Evolutionary conservation across 2,113 vertebrate species (phyloP), one percentile per base, ranked within the genome.

Genomic region (Xiphias gladius): DNA sequence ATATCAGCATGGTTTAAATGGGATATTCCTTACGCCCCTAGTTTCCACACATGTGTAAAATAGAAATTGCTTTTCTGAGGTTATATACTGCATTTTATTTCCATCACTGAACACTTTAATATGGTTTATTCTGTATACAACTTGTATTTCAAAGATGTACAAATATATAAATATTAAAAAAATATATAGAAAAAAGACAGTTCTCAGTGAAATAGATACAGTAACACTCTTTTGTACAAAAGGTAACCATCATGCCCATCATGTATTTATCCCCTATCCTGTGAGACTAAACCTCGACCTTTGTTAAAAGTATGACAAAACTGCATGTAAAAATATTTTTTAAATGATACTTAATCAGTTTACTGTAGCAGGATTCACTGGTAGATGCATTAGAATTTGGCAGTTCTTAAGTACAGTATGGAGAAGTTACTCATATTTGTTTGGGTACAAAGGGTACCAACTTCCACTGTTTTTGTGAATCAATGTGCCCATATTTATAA

Each of bases 1-100:
- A 77, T 83, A 90, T 91, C 86, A 82, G 75, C 48, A 65, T 66
- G 73, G 75, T 76, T 82, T 84, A 90, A 90, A 92, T 90, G 22
- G 61, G 61, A 81, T 91, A 72, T 86, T 78, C 46, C 67, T 80
- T 37, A 78, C 79, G 73, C 24, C 12, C 41, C 68, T 67, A 48
- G 59, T 81, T 87, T 52, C 20, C 55, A 70, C 65, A 74, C 32
- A 72, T 78, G 41, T 48, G 55, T 76, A 62, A 90, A 91, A 86
- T 84, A 69, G 57, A 69, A 83, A 86, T 74, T 46, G 52, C 67
- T 75, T 86, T 67, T 41, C 28, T 13, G 2, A 70, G 26, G 65
- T 84, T 74, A 75, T 77, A 63, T 68, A 61, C 13, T 74, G 11
- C 54, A 26, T 79, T 52, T 74, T 59, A 37, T 10, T 7, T 39